These are phyloP conservation scores for Euglossa dilemma DNA, from an alignment of 1,140 invertebrate species.

Conservation along the genomic window DNA sequence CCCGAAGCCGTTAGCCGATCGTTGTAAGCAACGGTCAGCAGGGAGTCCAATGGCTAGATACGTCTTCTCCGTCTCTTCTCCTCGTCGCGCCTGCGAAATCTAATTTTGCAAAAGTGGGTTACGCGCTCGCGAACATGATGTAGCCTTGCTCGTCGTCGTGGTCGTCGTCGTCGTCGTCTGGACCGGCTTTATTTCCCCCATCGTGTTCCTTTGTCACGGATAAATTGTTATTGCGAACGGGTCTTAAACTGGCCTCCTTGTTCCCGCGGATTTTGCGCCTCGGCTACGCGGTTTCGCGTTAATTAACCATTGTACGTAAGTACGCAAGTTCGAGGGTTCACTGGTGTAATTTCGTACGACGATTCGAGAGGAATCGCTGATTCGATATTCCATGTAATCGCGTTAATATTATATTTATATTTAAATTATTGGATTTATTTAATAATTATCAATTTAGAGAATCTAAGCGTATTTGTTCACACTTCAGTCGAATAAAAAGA, in stretches of 20 bases:
- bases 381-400: too few relatives aligned
- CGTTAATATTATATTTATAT: too few relatives aligned
- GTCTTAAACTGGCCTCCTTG: slow-evolving; percentile 1
- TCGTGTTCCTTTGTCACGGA: slow-evolving; percentile 18
- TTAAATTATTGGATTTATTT: too few relatives aligned
- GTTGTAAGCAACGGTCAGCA: slow-evolving; percentile 46
- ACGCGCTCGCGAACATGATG: slow-evolving; percentile 13
- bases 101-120: slow-evolving; percentile 65
- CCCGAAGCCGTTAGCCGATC: slow-evolving; percentile 29
- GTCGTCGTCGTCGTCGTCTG: slow-evolving; percentile 18
- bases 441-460: too few relatives aligned
- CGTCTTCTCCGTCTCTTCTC: background rate
- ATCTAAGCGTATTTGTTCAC: too few relatives aligned
- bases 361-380: too few relatives aligned
- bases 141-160: slow-evolving; percentile 30
- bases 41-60: slow-evolving; percentile 43
- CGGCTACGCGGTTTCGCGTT: too few relatives aligned
- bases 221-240: background rate
- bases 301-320: background rate
- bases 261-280: background rate
- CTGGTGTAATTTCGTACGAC: too few relatives aligned
- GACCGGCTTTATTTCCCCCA: background rate
- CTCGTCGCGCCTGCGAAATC: slow-evolving; percentile 43
- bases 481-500: too few relatives aligned
- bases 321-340: too few relatives aligned